phyloP scores from a whole-genome alignment of 2,888 invertebrate species.

The Platypus cylindrus region DNA sequence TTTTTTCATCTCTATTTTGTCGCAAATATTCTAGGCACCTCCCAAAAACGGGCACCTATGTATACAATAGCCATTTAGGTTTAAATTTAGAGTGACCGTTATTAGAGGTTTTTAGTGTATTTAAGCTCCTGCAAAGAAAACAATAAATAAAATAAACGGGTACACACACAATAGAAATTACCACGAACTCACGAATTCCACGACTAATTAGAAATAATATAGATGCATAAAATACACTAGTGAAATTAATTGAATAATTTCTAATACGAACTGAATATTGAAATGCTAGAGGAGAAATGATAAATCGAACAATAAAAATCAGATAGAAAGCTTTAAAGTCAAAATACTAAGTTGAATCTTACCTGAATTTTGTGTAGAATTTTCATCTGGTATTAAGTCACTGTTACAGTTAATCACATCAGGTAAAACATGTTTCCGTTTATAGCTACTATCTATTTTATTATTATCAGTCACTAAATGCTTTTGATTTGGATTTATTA shows the following conservation, averaged over 20 bases:
- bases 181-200: no score
- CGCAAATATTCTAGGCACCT: no score
- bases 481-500: conserved; percentile 46
- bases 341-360: no score
- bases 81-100: no score
- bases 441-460: conserved; percentile 1
- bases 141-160: no score
- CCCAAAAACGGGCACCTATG: no score
- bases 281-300: neutral
- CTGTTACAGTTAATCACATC: conserved; percentile 4
- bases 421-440: conserved; percentile 2
- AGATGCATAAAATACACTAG: conserved; percentile 6
- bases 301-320: neutral
- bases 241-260: neutral
- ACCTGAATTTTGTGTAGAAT: conserved; percentile 13
- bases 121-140: no score
- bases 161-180: no score
- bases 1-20: no score
- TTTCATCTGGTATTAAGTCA: conserved; percentile 7
- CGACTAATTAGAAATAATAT: conserved; percentile 44
- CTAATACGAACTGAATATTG: neutral
- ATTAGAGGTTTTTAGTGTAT: no score
- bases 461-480: conserved; percentile 7
- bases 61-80: no score
- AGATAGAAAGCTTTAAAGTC: no score